Evolutionary conservation across 2,113 vertebrate genomes (phyloP), one percentile per base, ranked within the genome.

Genomic region (Sapajus apella): DNA sequence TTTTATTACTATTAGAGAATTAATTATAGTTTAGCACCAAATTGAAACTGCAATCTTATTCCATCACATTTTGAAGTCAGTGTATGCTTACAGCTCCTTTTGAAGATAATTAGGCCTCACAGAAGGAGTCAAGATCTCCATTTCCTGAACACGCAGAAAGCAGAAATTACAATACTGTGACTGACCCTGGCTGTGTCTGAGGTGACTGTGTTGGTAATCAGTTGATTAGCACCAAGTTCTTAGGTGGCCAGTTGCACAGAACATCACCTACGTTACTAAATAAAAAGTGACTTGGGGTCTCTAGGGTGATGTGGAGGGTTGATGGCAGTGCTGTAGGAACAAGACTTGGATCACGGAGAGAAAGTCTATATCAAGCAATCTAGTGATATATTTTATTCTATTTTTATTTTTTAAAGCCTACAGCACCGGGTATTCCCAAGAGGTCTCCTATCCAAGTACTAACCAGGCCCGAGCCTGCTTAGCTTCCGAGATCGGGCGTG

Each of bases 1-100:
- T 76, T 96, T 91, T 64, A 27, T 89, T 83, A 93, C 52, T 52
- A 87, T 45, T 56, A 81, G 25, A 90, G 43, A 92, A 91, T 37
- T 81, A 91, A 90, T 35, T 77, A 56, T 2, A 70, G 47, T n/a
- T 91, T 20, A 70, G 50, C 25, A 56, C 3, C 56, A 5, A 68
- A 64, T 95, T 86, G 86, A 82, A 96, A 91, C 37, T 68, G 20
- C 25, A 50, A 18, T 91, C 3, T 61, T 56, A 43, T 25, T 86
- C 66, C 18, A 80, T 82, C 43, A 80, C 85, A 50, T 21, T 90
- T 20, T 0, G 1, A 37, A 4, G 12, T 86, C 45, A 58, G 30
- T 32, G 88, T 32, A 68, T 56, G 30, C 23, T 94, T 14, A 45
- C 32, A 87, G 8, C 30, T 4, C 30, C 16, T 85, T 52, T 45